phyloP scores from a whole-genome alignment of 2,888 invertebrate species.

The Sphaerophoria taeniata region DNA sequence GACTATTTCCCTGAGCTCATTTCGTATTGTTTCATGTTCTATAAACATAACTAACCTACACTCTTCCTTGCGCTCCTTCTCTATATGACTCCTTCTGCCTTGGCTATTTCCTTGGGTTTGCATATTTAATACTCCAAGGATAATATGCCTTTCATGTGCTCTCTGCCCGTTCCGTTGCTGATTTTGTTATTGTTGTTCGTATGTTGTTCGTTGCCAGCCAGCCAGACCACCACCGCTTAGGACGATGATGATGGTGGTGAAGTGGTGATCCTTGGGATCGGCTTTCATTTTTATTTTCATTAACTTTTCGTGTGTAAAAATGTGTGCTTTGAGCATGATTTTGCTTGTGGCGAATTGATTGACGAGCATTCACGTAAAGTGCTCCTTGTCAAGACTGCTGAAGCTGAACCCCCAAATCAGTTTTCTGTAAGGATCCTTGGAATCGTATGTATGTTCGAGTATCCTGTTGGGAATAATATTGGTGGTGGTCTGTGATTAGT shows the following conservation, averaged over 20 bases:
- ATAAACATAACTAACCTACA: neutral
- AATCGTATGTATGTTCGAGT: conserved; percentile 15
- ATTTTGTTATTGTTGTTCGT: conserved; percentile 7
- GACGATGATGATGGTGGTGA: conserved; percentile 32
- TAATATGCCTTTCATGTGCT: conserved; percentile 64
- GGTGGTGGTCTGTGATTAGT: conserved; percentile 59
- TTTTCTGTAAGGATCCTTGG: conserved; percentile 39
- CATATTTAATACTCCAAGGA: conserved; percentile 72
- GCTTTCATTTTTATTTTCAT: conserved; percentile 68
- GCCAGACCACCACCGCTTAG: too few relatives aligned
- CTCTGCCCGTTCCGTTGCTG: conserved; percentile 42
- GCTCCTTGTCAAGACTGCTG: neutral
- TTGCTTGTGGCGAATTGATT: conserved; percentile 69
- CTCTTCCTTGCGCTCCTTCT: too few relatives aligned
- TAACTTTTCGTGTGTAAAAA: conserved; percentile 49
- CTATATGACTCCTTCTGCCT: conserved; percentile 23
- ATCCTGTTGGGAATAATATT: conserved; percentile 40
- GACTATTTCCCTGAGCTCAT: conserved; percentile 71
- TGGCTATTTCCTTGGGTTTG: conserved; percentile 65
- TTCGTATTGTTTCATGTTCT: conserved; percentile 66
- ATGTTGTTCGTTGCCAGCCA: neutral
- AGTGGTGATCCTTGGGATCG: conserved; percentile 57
- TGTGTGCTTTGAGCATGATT: conserved; percentile 69
- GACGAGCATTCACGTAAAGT: conserved; percentile 48
- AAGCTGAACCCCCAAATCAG: conserved; percentile 27